Conservation (phyloP, 2,888 invertebrate genomes). For the Amphiduros pacificus region DNA sequence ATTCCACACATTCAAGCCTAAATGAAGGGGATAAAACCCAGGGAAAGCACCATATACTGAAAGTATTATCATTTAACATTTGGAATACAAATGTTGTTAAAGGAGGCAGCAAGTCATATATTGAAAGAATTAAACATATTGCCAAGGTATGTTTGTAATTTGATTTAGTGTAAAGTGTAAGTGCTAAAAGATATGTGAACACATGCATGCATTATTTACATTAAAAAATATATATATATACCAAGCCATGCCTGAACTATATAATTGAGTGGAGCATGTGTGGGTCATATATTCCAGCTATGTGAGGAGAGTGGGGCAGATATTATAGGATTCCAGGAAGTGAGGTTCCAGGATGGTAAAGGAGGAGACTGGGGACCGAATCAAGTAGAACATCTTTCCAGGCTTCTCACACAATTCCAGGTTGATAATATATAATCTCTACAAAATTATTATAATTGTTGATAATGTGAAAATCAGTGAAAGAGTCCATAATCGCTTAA, state of each 20-base stretch:
- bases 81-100: constrained; percentile 10
- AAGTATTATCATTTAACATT: constrained; percentile 8
- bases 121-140: neutral
- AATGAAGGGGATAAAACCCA: neutral
- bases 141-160: neutral
- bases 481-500: no score
- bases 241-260: no score
- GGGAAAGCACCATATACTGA: neutral
- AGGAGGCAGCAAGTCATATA: neutral
- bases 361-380: constrained; percentile 40
- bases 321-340: constrained; percentile 42
- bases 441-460: no score
- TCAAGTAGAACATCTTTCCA: constrained; percentile 37
- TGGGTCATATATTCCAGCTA: neutral
- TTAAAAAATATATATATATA: no score
- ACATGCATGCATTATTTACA: no score
- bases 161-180: no score
- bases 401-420: constrained; percentile 37
- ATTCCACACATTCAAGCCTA: neutral
- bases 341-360: constrained; percentile 37
- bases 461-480: no score
- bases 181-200: no score
- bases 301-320: constrained; percentile 27
- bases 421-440: no score
- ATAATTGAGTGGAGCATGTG: no score